Evolutionary conservation across 1,140 invertebrate species (phyloP).

Genomic region (Anoplolepis gracilipes): DNA sequence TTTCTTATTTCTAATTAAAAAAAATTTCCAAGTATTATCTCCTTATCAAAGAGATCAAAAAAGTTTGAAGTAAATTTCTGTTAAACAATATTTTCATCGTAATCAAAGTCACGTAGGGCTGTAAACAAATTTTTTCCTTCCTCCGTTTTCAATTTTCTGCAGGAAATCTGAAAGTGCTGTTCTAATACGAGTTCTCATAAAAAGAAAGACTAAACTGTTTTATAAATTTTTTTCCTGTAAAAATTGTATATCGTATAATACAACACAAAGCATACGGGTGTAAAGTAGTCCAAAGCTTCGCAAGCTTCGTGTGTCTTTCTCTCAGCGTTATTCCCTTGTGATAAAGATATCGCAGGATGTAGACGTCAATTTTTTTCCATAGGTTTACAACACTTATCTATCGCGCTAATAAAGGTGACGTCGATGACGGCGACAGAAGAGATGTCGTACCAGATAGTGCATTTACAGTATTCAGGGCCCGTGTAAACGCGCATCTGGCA

Average conservation of each 20-base stretch:
- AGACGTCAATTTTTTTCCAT: not conserved
- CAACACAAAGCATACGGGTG: no score
- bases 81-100: no score
- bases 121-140: no score
- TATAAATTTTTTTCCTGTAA: no score
- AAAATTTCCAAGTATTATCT: not conserved
- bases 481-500: constrained; percentile 99
- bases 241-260: no score
- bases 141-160: no score
- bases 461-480: constrained; percentile 96
- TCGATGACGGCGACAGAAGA: constrained; percentile 85
- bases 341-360: not conserved
- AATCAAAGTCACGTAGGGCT: no score
- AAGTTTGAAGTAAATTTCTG: no score
- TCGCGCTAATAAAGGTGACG: not conserved
- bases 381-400: not conserved
- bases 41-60: no score
- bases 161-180: no score
- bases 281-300: not conserved
- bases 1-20: not conserved
- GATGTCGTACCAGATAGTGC: constrained; percentile 99
- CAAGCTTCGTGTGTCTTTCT: not conserved
- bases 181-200: no score
- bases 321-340: not conserved
- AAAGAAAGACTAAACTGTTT: no score